Base-by-base conservation (phyloP, 2,797 vertebrate genomes). In the Lutjanus campechanus region DNA sequence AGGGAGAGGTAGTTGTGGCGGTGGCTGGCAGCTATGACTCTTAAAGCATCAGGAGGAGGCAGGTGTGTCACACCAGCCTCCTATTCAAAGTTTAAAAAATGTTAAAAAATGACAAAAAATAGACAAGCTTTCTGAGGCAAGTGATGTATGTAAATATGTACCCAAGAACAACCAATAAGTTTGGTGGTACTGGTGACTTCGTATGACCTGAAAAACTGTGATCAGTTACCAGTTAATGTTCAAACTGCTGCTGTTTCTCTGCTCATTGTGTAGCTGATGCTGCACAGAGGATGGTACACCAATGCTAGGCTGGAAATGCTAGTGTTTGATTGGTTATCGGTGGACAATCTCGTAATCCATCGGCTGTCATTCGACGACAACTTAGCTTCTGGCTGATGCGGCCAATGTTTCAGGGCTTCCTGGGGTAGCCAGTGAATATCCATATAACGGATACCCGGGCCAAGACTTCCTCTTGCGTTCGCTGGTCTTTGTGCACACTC, bases 1-100 rank as follows among this genome's bases (percentile, higher is more conserved):
- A 43, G 65, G 11, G 69, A 61, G 59, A 36, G 47, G 61, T 69
- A 77, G 76, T 77, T 81, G 87, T 85, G 81, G 89, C 76, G 19
- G 85, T 73, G 87, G 89, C 68, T 50, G 55, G 78, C 63, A 71
- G 82, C 58, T 47, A 36, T 66, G 70, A 54, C 44, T 64, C 69
- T 78, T 47, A 60, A 82, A 85, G 69, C 76, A 53, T 69, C 50
- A 29, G 73, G 59, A 72, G 15, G 64, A 76, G 56, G 49, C 20
- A 40, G 66, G 19, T 19, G 54, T 11, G 41, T 51, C 55, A 16
- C 61, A 51, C 6, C 49, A 13, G 50, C 25, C 11, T 63, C 50
- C 2, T 17, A 15, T 47, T 56, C 5, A 50, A 71, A 7, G 10
- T 12, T 15, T 11, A 15, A 41, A 69, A 66, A 53, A 60, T 5